Evolutionary conservation across 1,140 invertebrate genomes (phyloP).

Genomic region (Steinernema feltiae): DNA sequence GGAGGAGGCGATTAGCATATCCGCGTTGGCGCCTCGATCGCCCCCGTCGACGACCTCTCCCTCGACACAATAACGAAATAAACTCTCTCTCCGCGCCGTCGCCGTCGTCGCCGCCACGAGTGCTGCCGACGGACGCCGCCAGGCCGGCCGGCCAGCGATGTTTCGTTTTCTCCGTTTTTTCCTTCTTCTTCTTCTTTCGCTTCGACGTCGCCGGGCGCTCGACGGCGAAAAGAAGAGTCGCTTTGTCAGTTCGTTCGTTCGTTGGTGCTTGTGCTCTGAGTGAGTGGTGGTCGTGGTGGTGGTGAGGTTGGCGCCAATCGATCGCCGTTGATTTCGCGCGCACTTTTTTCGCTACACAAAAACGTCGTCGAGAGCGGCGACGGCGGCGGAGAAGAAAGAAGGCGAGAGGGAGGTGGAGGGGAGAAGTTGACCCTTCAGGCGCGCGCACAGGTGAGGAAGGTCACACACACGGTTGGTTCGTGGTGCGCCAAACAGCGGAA

Average conservation of each 20-base stretch:
- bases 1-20: neutral
- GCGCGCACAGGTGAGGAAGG: too few relatives aligned
- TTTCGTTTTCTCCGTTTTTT: slow-evolving; percentile 2
- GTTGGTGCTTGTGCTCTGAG: neutral
- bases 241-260: neutral
- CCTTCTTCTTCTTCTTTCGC: neutral
- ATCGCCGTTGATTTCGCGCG: slow-evolving; percentile 12
- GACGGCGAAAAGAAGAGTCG: slow-evolving; percentile 5
- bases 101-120: neutral
- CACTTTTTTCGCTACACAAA: neutral
- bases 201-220: neutral
- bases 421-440: neutral
- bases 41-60: neutral
- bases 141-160: neutral
- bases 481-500: too few relatives aligned
- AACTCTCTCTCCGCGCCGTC: neutral
- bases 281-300: neutral
- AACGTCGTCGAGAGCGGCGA: neutral
- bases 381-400: neutral
- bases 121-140: too few relatives aligned
- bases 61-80: neutral
- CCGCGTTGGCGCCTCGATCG: neutral
- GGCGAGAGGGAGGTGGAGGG: neutral
- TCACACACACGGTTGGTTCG: too few relatives aligned
- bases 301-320: neutral